Percentiles rank a stretch among this genome's conserved stretches.
These are phyloP conservation scores for Zosterops lateralis DNA, from an alignment of 2,113 vertebrate species.

Conservation along the genomic window DNA sequence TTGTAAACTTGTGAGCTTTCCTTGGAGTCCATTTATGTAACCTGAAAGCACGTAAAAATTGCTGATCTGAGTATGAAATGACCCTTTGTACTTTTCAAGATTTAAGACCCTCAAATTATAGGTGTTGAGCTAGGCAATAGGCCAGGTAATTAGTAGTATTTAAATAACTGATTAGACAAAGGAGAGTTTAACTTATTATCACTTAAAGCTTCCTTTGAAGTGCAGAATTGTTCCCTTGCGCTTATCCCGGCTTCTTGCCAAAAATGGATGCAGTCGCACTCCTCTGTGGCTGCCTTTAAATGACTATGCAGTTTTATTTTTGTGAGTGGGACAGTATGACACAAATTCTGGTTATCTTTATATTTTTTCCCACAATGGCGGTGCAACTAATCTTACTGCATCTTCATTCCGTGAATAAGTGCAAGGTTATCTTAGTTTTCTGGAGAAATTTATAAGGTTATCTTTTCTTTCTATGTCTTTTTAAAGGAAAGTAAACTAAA, in stretches of 20 bases:
- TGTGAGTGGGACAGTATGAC: fast-evolving
- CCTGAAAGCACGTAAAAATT: not conserved
- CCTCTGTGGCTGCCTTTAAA: not conserved
- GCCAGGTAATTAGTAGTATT: slow-evolving; percentile 7
- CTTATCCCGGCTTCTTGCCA: not conserved
- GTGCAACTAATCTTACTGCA: not conserved
- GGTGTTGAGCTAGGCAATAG: not conserved
- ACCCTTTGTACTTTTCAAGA: not conserved
- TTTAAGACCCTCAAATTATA: not conserved
- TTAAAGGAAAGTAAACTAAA: not conserved
- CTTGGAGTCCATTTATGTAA: not conserved
- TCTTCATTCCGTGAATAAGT: not conserved
- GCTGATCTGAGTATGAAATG: not conserved
- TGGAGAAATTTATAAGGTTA: not conserved
- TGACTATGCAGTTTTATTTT: not conserved
- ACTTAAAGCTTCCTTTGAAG: not conserved
- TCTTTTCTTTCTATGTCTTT: not conserved
- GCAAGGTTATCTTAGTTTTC: not conserved
- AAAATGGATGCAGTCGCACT: not conserved
- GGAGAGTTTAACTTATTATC: not conserved
- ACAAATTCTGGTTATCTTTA: not conserved
- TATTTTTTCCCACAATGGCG: not conserved
- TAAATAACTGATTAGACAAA: slow-evolving; percentile 33
- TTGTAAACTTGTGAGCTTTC: not conserved
- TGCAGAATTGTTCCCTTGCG: not conserved